Evolutionary conservation across 2,113 vertebrate species (phyloP).

Genomic region (Grammomys surdaster): DNA sequence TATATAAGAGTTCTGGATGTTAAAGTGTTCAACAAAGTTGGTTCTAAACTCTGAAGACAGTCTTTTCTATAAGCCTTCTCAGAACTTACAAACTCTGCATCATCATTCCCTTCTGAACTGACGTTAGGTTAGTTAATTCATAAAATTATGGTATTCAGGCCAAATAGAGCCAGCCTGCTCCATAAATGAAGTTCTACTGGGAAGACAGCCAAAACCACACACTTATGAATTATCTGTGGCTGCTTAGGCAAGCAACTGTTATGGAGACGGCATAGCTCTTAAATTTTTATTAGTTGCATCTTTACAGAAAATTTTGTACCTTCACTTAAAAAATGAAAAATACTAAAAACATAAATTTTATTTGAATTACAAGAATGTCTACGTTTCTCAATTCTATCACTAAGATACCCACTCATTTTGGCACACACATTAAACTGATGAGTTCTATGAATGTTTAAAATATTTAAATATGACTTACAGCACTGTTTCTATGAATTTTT

Average conservation of each 20-base stretch:
- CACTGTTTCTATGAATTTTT: constrained; percentile 6
- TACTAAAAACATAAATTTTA: not conserved
- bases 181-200: not conserved
- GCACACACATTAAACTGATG: not conserved
- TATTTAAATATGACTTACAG: not conserved
- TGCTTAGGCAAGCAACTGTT: not conserved
- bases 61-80: not conserved
- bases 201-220: not conserved
- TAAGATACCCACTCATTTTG: not conserved
- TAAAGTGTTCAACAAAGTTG: not conserved
- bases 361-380: not conserved
- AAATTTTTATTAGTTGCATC: not conserved
- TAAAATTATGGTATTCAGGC: not conserved
- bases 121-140: not conserved
- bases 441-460: not conserved
- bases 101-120: not conserved
- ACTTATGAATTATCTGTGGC: not conserved
- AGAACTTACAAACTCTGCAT: not conserved
- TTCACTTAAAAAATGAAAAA: not conserved
- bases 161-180: not conserved
- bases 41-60: not conserved
- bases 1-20: not conserved
- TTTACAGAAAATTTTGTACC: constrained; percentile 19
- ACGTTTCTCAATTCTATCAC: constrained; percentile 2
- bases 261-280: not conserved